phyloP scores from a whole-genome alignment of 2,888 invertebrate species.

The Chaetogeoica ovagalla region DNA sequence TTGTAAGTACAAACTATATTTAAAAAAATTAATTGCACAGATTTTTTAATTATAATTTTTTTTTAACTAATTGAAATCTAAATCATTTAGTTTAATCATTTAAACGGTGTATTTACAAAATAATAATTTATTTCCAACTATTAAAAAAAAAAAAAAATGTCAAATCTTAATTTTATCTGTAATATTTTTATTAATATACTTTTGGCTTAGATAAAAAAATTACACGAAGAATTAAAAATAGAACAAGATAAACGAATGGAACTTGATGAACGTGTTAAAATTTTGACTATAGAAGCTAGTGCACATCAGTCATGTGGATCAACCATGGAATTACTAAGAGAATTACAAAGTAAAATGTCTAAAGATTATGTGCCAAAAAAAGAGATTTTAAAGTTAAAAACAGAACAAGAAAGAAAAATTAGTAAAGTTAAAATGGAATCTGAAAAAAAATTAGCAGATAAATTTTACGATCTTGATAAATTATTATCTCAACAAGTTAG shows the following conservation, averaged over 20 bases:
- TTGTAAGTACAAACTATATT: conserved; percentile 20
- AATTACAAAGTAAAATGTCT: conserved; percentile 35
- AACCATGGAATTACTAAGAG: conserved; percentile 30
- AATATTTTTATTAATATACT: not conserved
- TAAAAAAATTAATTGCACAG: not conserved
- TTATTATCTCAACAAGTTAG: conserved; percentile 42
- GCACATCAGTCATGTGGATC: conserved; percentile 32
- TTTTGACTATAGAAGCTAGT: conserved; percentile 29
- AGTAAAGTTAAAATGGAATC: conserved; percentile 47
- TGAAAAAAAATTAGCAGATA: conserved; percentile 47
- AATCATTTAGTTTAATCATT: not conserved
- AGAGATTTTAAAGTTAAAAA: conserved; percentile 45
- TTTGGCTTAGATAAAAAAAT: conserved; percentile 25
- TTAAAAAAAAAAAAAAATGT: too few relatives aligned
- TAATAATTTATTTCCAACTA: too few relatives aligned
- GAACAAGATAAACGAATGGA: conserved; percentile 37
- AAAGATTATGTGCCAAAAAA: conserved; percentile 49
- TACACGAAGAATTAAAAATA: conserved; percentile 34
- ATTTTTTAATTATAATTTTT: not conserved
- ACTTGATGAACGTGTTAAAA: conserved; percentile 39
- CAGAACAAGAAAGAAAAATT: conserved; percentile 48
- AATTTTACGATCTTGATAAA: conserved; percentile 46
- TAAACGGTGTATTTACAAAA: too few relatives aligned
- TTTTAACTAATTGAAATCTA: not conserved
- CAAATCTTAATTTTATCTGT: not conserved